phyloP scores from a whole-genome alignment of 2,888 invertebrate genomes.

The Euplexia lucipara region DNA sequence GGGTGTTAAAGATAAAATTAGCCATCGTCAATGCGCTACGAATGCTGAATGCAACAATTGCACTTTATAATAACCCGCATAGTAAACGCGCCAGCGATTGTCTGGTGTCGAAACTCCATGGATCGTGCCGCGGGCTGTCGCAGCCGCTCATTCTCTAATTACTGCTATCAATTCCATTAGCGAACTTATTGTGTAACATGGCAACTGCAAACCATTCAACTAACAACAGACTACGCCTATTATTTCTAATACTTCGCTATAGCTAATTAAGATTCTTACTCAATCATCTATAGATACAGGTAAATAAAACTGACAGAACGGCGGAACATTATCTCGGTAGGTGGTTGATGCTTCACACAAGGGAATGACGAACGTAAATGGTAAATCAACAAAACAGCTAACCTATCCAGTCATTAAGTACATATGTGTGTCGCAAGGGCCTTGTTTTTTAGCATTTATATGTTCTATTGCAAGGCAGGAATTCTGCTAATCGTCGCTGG shows the following conservation, averaged over 20 bases:
- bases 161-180: conserved; percentile 80
- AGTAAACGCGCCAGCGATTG: conserved; percentile 79
- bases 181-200: conserved; percentile 74
- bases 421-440: conserved; percentile 80
- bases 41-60: conserved; percentile 80
- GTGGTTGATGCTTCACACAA: conserved; percentile 70
- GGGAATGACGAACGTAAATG: conserved; percentile 76
- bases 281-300: conserved; percentile 45
- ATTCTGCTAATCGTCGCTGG: conserved; percentile 88
- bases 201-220: conserved; percentile 67
- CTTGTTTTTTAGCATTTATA: conserved; percentile 87
- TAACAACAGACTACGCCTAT: conserved; percentile 41
- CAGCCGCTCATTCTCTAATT: conserved; percentile 83
- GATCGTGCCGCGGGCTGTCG: conserved; percentile 70
- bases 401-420: conserved; percentile 74
- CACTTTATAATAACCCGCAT: conserved; percentile 88
- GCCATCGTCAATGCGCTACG: conserved; percentile 70
- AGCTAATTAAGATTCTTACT: conserved; percentile 57
- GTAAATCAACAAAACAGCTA: conserved; percentile 80
- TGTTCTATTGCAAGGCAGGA: conserved; percentile 86
- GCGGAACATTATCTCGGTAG: conserved; percentile 73
- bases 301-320: conserved; percentile 56
- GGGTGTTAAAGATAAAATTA: conserved; percentile 67
- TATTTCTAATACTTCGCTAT: conserved; percentile 42
- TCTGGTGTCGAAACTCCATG: conserved; percentile 75